Base-by-base conservation (phyloP, 1,140 invertebrate species). In the Phymastichus coffea region DNA sequence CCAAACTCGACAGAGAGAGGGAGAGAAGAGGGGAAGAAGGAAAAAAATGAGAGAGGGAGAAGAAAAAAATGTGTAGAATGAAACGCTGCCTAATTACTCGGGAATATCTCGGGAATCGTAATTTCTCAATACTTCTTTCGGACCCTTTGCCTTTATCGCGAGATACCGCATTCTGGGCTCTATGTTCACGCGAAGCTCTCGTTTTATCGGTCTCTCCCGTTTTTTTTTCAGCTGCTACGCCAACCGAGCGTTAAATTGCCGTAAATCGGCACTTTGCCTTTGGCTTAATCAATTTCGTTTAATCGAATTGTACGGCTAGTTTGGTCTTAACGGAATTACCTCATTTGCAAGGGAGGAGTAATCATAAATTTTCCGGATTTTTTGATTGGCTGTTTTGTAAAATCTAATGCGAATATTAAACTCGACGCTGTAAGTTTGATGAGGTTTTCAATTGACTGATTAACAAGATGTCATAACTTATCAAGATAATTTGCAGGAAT, bases 201-300 rank as follows among this genome's bases (percentile, higher is more conserved):
- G 9, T 10, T 26, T 15, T 35, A 12, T 10, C 23, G 15, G 20
- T 23, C 22, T 12, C 30, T 12, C 23, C 28, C 3, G 22, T 4
- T 15, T 8, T 30, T 17, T 52, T 40, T 57, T 60, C 56, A 19
- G n/a, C 19, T 38, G 40, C n/a, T n/a, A n/a, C n/a, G n/a, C 33
- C 23, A 47, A 54, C 15, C 23, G 1, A 37, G 33, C 55, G 46
- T 49, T 57, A 48, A 48, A 49, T 49, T 56, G 19, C 2, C 44
- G 35, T 40, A 57, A 49, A 43, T 58, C 47, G 37, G 10, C 19
- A 6, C 30, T 47, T 22, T n/a, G 33, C 41, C 53, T 17, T 25
- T 48, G 35, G 44, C 44, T 48, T 47, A 57, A 57, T 57, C 55
- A 57, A 57, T 57, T 57, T 41, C 41, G 7, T 41, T 56, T 48